Base-by-base conservation (phyloP, 2,113 vertebrate genomes). In the Pelobates fuscus region DNA sequence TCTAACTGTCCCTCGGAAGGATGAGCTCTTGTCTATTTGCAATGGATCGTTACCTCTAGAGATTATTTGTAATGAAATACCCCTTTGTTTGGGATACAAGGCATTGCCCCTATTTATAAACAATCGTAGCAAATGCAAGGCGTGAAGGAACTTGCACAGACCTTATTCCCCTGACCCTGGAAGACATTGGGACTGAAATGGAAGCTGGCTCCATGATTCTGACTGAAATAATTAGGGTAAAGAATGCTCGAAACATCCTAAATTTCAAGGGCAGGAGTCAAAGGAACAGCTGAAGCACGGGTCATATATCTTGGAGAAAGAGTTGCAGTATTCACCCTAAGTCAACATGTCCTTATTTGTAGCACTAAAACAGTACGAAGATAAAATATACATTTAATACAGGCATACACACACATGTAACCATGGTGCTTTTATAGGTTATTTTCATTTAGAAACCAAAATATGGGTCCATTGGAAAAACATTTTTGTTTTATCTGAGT, bases 11-110 rank as follows among this genome's bases (percentile, higher is more conserved):
- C 64, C 20, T 61, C 72, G 32, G 52, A 70, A 70, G 67, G 80
- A 78, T 74, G 68, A 73, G 49, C 7, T 17, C 23, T 67, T 17
- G 2, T 75, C 17, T 81, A 24, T 71, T 72, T 80, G 76, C 66
- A 71, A 0, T 67, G 54, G n/a, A 27, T 52, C 0, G 0, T 46
- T 62, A 78, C 11, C 25, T 46, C 5, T 1, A 58, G 80, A 58
- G 24, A 74, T 57, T 66, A 58, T 46, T 66, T 74, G 62, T 66
- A 74, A 74, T 66, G 1, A 29, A 58, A 74, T 66, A 73, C 46
- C 62, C 62, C 29, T 66, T 18, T 66, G 62, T 74, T 66, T 44
- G 20, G 23, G 52, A 59, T 30, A 43, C 23, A 23, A 73, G 12
- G 29, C n/a, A 26, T 66, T 41, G 41, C 46, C 32, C 52, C 62